phyloP scores from a whole-genome alignment of 2,113 vertebrate genomes.

The Accipiter cooperii region DNA sequence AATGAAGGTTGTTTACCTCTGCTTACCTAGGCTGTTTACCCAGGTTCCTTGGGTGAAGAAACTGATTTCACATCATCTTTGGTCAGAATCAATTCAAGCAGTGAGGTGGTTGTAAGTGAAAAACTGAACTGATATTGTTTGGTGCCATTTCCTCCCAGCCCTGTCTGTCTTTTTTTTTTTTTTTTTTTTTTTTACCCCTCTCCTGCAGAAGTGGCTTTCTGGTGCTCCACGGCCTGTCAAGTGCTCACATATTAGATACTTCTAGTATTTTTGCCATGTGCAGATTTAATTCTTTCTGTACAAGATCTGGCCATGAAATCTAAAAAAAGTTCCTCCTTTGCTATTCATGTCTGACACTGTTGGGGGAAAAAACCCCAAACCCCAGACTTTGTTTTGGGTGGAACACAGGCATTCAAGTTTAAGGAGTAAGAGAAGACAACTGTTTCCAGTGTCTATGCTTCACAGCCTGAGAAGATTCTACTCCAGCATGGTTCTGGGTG shows the following conservation, averaged over 20 bases:
- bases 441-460: neutral
- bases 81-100: neutral
- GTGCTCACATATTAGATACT: neutral
- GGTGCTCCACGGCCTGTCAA: neutral
- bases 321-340: neutral
- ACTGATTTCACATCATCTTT: neutral
- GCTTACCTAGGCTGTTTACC: neutral
- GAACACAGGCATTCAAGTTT: neutral
- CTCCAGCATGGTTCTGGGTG: accelerated
- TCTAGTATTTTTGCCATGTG: neutral
- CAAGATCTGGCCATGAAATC: neutral
- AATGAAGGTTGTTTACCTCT: neutral
- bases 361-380: no score
- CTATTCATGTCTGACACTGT: neutral
- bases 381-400: neutral
- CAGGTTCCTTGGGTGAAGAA: neutral
- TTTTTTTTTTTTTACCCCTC: no score
- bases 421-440: neutral
- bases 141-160: neutral
- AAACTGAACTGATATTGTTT: neutral
- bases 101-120: neutral
- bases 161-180: neutral
- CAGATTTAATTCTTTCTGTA: neutral
- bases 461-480: neutral
- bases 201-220: neutral